Conservation (phyloP, 2,888 invertebrate species). For the Andrena trimmerana region DNA sequence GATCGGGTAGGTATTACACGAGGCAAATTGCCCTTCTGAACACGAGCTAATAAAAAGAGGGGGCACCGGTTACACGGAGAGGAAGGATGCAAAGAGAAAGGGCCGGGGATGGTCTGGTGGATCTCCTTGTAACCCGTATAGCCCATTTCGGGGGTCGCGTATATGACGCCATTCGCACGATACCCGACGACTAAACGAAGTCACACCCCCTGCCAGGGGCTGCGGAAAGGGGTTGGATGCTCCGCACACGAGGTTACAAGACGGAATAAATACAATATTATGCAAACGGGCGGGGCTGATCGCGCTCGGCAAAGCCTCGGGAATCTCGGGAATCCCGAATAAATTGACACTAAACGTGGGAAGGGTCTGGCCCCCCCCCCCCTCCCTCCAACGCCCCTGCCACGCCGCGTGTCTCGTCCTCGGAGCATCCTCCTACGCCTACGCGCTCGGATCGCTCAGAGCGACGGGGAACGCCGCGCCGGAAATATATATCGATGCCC, state of each 20-base stretch:
- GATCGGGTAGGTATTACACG: slow-evolving; percentile 79
- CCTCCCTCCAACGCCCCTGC: slow-evolving; percentile 21
- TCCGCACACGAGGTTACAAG: slow-evolving; percentile 79
- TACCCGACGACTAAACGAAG: slow-evolving; percentile 71
- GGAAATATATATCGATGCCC: slow-evolving; percentile 76
- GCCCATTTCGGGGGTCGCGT: slow-evolving; percentile 76
- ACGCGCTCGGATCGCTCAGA: slow-evolving; percentile 52
- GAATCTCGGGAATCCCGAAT: slow-evolving; percentile 85
- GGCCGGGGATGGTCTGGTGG: slow-evolving; percentile 60
- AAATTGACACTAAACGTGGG: slow-evolving; percentile 85
- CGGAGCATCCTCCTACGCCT: slow-evolving; percentile 53
- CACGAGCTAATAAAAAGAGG: slow-evolving; percentile 37
- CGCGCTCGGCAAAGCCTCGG: slow-evolving; percentile 83
- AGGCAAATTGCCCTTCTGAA: slow-evolving; percentile 79
- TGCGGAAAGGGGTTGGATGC: slow-evolving; percentile 52
- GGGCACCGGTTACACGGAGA: neutral
- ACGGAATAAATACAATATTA: slow-evolving; percentile 85
- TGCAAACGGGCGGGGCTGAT: slow-evolving; percentile 84
- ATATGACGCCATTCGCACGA: slow-evolving; percentile 74
- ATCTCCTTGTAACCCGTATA: slow-evolving; percentile 79
- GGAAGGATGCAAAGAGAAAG: slow-evolving; percentile 31
- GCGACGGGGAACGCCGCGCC: slow-evolving; percentile 57
- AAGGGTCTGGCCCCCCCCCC: slow-evolving; percentile 62
- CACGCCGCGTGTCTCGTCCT: slow-evolving; percentile 46
- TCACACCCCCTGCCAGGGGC: slow-evolving; percentile 49